phyloP scores from a whole-genome alignment of 2,888 invertebrate genomes.

The Eupithecia subumbrata region DNA sequence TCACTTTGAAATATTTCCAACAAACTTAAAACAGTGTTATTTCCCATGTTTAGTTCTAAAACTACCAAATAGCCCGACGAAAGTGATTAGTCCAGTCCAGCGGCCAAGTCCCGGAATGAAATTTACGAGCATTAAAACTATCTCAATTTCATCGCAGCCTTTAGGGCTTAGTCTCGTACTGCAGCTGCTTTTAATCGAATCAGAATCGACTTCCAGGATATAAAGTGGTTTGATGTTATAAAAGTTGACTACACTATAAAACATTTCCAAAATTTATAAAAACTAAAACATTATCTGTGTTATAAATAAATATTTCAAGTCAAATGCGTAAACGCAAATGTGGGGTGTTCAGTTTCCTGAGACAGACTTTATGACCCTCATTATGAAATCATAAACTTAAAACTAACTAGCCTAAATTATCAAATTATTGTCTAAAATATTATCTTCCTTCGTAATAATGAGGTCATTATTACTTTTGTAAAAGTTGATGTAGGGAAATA shows the following conservation, averaged over 20 bases:
- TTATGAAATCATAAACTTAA: constrained; percentile 41
- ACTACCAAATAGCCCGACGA: constrained; percentile 67
- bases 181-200: constrained; percentile 78
- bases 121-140: constrained; percentile 83
- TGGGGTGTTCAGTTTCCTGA: constrained; percentile 48
- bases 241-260: constrained; percentile 4
- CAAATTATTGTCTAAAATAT: constrained; percentile 33
- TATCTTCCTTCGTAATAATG: constrained; percentile 24
- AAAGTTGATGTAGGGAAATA: constrained; percentile 12
- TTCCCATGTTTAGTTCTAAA: constrained; percentile 60
- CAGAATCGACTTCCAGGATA: constrained; percentile 76
- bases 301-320: constrained; percentile 37
- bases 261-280: constrained; percentile 1
- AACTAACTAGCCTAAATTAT: constrained; percentile 39
- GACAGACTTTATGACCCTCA: constrained; percentile 39
- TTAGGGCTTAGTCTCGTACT: constrained; percentile 64
- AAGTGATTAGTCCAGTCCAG: constrained; percentile 76
- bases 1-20: not conserved
- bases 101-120: constrained; percentile 69
- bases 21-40: constrained; percentile 31
- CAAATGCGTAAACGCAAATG: constrained; percentile 61
- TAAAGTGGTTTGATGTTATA: constrained; percentile 75
- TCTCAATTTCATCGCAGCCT: constrained; percentile 75
- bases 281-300: not conserved
- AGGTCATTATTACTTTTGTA: constrained; percentile 23